Conservation (phyloP, 1,140 invertebrate genomes). For the Acromyrmex echinatior region DNA sequence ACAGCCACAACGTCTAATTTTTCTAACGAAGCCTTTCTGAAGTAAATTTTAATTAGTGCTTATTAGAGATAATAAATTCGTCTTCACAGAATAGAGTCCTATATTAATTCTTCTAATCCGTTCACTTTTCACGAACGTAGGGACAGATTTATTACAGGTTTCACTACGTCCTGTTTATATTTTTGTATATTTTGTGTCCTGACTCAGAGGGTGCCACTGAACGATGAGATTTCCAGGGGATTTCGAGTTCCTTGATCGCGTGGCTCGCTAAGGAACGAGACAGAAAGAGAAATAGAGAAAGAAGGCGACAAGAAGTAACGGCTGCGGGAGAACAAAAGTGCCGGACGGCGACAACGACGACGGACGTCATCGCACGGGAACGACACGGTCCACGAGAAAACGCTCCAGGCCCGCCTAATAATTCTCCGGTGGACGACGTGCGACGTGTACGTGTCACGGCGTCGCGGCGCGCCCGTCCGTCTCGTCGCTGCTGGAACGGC, state of each 20-base stretch:
- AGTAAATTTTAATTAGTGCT: conserved; percentile 9
- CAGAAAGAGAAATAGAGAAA: background rate
- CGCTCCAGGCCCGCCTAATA: conserved; percentile 82
- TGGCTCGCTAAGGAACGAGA: background rate
- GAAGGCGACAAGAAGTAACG: background rate
- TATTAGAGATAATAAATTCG: background rate
- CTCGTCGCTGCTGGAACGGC: conserved; percentile 70
- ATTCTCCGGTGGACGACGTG: conserved; percentile 79
- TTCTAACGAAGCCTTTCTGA: background rate
- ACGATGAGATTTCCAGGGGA: conserved; percentile 2
- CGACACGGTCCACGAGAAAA: conserved; percentile 54
- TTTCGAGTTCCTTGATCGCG: conserved; percentile 2
- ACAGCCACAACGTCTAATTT: too few species aligned
- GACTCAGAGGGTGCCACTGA: conserved; percentile 13
- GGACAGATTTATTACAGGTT: conserved; percentile 41
- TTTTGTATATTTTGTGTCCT: background rate
- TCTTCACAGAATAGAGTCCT: background rate
- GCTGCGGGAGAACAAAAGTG: conserved; percentile 43
- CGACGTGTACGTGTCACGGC: conserved; percentile 83
- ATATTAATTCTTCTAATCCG: conserved; percentile 27
- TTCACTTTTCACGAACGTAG: conserved; percentile 14
- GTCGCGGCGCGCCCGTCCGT: conserved; percentile 83
- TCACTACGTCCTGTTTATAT: conserved; percentile 37
- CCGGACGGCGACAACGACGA: conserved; percentile 22
- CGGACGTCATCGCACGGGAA: conserved; percentile 38